phyloP scores from a whole-genome alignment of 1,140 invertebrate species.

The Cydia amplana region DNA sequence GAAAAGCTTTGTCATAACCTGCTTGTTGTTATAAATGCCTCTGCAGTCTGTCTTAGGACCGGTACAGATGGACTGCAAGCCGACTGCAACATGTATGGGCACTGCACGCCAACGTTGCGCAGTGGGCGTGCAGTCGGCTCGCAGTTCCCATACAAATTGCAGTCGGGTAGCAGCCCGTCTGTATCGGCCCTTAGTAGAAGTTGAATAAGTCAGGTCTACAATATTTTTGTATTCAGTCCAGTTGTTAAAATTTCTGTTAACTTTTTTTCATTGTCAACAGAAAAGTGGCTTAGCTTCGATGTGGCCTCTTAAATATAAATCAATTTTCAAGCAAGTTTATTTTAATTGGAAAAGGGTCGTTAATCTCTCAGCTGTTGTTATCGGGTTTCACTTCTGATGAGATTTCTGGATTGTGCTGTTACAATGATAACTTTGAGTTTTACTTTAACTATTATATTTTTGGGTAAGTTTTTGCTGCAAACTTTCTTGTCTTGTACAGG shows the following conservation, averaged over 20 bases:
- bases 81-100: no score
- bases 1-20: no score
- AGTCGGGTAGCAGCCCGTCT: no score
- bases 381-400: not conserved
- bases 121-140: no score
- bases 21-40: no score
- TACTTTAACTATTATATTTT: not conserved
- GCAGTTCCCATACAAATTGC: no score
- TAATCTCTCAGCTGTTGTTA: not conserved
- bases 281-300: not conserved
- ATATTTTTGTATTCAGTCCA: not conserved
- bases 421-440: not conserved
- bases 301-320: not conserved
- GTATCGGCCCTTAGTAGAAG: no score
- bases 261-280: not conserved
- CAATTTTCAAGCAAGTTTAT: slow-evolving; percentile 6
- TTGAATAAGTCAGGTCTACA: no score
- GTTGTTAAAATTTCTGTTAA: not conserved
- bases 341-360: slow-evolving; percentile 2
- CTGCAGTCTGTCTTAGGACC: no score
- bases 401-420: not conserved
- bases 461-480: not conserved
- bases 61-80: no score
- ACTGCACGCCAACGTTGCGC: no score
- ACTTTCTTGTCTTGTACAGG: no score